Percentiles rank a stretch among this genome's conserved stretches.
These are phyloP conservation scores for Planiliza haematocheilus DNA, from an alignment of 2,113 vertebrate species.

Conservation along the genomic window DNA sequence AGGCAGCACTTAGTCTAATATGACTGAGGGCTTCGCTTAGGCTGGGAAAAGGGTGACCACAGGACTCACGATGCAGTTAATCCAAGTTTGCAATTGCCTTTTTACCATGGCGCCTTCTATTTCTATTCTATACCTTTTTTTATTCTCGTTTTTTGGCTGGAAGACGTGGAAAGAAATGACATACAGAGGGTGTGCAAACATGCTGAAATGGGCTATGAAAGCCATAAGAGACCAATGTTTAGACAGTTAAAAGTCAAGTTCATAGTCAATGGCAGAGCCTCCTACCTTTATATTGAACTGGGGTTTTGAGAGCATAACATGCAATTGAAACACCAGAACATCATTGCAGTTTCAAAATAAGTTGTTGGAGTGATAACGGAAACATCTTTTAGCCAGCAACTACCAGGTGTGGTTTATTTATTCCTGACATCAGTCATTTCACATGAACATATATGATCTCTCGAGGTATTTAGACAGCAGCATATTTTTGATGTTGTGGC, in stretches of 20 bases:
- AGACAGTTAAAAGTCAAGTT: conserved; percentile 27
- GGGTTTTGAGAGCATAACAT: conserved; percentile 34
- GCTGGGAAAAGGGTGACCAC: conserved; percentile 67
- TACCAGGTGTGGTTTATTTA: conserved; percentile 33
- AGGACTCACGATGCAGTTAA: conserved; percentile 75
- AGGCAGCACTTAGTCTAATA: conserved; percentile 63
- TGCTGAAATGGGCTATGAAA: conserved; percentile 30
- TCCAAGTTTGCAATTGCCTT: conserved; percentile 80
- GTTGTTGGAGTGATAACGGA: conserved; percentile 29
- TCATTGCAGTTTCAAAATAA: conserved; percentile 27
- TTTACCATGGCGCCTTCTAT: conserved; percentile 81
- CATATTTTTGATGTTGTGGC: conserved; percentile 38
- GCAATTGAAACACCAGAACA: conserved; percentile 19
- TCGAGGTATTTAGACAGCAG: conserved; percentile 26
- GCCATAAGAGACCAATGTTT: conserved; percentile 60
- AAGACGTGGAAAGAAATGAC: conserved; percentile 46
- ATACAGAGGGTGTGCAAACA: conserved; percentile 38
- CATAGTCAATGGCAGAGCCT: conserved; percentile 10
- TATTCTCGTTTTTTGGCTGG: conserved; percentile 55
- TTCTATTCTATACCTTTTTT: conserved; percentile 70
- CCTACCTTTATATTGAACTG: conserved; percentile 30
- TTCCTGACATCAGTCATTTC: conserved; percentile 23
- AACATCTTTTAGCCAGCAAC: conserved; percentile 30
- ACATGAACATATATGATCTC: conserved; percentile 12
- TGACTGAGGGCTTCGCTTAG: conserved; percentile 54